Percentiles rank a stretch among this genome's conserved stretches.
phyloP scores from a whole-genome alignment of 30 jellyfish, hydroid and myxozoan species.

The Turritopsis rubra region DNA sequence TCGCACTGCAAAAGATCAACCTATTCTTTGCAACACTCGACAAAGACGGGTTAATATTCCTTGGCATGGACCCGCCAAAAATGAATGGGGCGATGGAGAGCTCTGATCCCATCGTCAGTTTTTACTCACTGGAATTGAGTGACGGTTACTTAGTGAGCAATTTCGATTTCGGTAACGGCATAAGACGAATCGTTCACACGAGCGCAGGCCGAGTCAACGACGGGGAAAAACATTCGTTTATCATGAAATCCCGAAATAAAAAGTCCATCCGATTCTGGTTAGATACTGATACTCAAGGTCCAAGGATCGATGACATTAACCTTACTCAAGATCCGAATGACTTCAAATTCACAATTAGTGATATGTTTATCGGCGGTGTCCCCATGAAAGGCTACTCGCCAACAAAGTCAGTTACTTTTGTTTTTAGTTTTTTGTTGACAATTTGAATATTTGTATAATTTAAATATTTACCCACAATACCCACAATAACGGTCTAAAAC shows the following conservation, averaged over 20 bases:
- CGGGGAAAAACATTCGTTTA: conserved; percentile 53
- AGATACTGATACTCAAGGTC: conserved; percentile 26
- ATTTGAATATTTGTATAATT: no score
- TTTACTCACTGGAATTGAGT: conserved; percentile 61
- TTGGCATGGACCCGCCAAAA: conserved; percentile 28
- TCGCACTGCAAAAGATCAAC: conserved; percentile 34
- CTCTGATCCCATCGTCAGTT: conserved; percentile 16
- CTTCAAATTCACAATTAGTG: conserved; percentile 3
- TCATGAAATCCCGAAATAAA: conserved; percentile 24
- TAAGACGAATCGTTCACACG: conserved; percentile 20
- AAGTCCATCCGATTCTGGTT: conserved; percentile 10
- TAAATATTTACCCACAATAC: no score
- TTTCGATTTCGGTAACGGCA: conserved; percentile 38
- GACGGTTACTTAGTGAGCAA: conserved; percentile 56
- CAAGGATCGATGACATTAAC: conserved; percentile 1
- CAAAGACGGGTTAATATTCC: conserved; percentile 28
- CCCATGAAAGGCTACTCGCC: conserved; percentile 43
- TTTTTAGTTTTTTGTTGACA: no score
- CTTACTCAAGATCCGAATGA: background rate
- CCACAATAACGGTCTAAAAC: no score
- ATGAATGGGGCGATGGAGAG: conserved; percentile 23
- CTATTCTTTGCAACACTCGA: conserved; percentile 59
- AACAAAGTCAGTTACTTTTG: conserved; percentile 1
- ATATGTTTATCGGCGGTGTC: conserved; percentile 65
- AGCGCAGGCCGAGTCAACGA: conserved; percentile 38